A percentile compares a stretch with the other conserved stretches of the same genome.
These are phyloP conservation scores for Sycophaga agraensis DNA, from an alignment of 1,140 invertebrate genomes.

Conservation along the genomic window DNA sequence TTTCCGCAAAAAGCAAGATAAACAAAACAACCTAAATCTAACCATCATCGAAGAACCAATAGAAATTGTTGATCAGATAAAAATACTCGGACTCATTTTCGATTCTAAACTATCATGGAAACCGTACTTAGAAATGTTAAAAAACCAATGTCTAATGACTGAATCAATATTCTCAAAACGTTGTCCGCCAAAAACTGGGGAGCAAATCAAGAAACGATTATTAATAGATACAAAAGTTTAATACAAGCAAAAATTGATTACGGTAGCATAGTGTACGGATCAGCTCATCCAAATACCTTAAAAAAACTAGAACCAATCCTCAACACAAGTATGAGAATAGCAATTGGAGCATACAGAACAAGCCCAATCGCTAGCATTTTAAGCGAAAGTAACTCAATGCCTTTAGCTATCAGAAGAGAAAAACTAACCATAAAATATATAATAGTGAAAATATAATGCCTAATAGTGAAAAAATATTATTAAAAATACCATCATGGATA, in stretches of 20 bases:
- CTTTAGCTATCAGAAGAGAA: constrained; percentile 16
- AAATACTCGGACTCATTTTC: not conserved
- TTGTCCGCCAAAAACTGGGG: too few species aligned
- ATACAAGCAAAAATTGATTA: constrained; percentile 3
- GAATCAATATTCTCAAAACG: not conserved
- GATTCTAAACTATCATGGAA: not conserved
- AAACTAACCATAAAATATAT: too few species aligned
- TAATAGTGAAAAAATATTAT: too few species aligned
- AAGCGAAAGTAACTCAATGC: constrained; percentile 13
- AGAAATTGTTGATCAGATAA: not conserved
- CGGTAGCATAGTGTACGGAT: not conserved
- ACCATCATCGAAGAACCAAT: not conserved
- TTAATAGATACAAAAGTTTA: not conserved
- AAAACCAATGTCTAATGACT: not conserved
- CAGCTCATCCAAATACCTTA: not conserved
- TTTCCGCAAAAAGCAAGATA: not conserved
- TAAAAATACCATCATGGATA: too few species aligned
- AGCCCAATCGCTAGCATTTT: not conserved
- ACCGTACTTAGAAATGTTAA: not conserved
- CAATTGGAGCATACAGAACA: not conserved
- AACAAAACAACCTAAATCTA: not conserved
- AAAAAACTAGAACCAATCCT: not conserved
- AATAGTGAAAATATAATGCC: not conserved
- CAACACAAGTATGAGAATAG: not conserved
- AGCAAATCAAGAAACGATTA: not conserved